Conservation (phyloP, 2,888 invertebrate species). For the Flexamia atlantica region DNA sequence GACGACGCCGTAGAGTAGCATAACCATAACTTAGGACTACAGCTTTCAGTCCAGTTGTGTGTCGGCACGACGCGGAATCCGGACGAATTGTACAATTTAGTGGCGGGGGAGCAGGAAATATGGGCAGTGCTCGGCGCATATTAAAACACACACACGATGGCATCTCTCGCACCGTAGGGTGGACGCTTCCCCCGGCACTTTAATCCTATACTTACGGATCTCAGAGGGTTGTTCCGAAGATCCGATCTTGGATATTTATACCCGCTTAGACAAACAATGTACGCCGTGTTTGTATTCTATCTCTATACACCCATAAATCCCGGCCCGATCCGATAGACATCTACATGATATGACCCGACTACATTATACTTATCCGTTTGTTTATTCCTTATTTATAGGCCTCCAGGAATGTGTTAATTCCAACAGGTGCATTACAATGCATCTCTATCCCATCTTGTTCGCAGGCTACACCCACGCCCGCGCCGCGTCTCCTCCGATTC, state of each 20-base stretch:
- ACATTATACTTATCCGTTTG: constrained; percentile 53
- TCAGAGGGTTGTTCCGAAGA: constrained; percentile 28
- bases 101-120: constrained; percentile 48
- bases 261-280: constrained; percentile 49
- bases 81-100: constrained; percentile 55
- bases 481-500: not conserved
- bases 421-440: constrained; percentile 57
- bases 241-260: constrained; percentile 56
- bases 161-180: constrained; percentile 16
- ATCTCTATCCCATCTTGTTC: constrained; percentile 46
- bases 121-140: constrained; percentile 49
- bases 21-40: constrained; percentile 55
- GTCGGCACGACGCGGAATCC: constrained; percentile 44
- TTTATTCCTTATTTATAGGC: constrained; percentile 54
- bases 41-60: not conserved
- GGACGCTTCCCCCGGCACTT: constrained; percentile 21
- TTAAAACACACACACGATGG: constrained; percentile 45
- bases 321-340: constrained; percentile 39
- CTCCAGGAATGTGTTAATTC: constrained; percentile 56
- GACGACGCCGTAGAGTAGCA: constrained; percentile 36
- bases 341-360: constrained; percentile 54
- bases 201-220: constrained; percentile 48
- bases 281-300: constrained; percentile 54
- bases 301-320: constrained; percentile 49
- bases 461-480: constrained; percentile 17